Base-by-base conservation (phyloP, 2,888 invertebrate genomes). In the Caenorhabditis japonica region DNA sequence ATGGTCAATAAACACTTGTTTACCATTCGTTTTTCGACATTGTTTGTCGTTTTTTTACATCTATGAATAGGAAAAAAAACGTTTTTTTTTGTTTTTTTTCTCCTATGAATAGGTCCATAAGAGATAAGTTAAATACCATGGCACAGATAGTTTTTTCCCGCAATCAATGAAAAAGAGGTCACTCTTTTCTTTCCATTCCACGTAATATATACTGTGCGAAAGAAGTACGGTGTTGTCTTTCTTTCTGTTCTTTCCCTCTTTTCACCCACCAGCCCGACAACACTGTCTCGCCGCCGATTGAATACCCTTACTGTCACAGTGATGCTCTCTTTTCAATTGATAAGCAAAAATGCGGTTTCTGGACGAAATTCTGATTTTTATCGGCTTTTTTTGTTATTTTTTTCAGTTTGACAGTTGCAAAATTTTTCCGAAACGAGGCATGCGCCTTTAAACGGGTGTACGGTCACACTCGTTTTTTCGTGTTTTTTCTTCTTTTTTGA, bases 121-220 rank as follows among this genome's bases (percentile, higher is more conserved):
- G n/a, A n/a, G n/a, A n/a, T n/a, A n/a, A n/a, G n/a, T n/a, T n/a
- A n/a, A n/a, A n/a, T n/a, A n/a, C n/a, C n/a, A n/a, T n/a, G n/a
- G n/a, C n/a, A n/a, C n/a, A n/a, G n/a, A n/a, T n/a, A n/a, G n/a
- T n/a, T n/a, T n/a, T 43, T 43, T 43, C 23, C 38, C 49, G 41
- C 38, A 61, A 44, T 52, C 52, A n/a, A 44, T 41, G 39, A 66
- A 64, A 64, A 66, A 66, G 66, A 66, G 66, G 66, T 56, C 56
- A 66, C 15, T 47, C 55, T 10, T 47, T 23, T 61, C 52, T 34
- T 34, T 17, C n/a, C 30, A 30, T 30, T 30, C 30, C 10, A 5
- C 10, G 10, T 30, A 10, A 10, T 17, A 7, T 15, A 33, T 17
- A 30, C 39, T 53, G 38, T 23, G 8, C 19, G 19, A 12, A 34